Evolutionary conservation across 2,888 invertebrate species (phyloP), one percentile per base, ranked within the genome.

Genomic region (Campoplex capitator): DNA sequence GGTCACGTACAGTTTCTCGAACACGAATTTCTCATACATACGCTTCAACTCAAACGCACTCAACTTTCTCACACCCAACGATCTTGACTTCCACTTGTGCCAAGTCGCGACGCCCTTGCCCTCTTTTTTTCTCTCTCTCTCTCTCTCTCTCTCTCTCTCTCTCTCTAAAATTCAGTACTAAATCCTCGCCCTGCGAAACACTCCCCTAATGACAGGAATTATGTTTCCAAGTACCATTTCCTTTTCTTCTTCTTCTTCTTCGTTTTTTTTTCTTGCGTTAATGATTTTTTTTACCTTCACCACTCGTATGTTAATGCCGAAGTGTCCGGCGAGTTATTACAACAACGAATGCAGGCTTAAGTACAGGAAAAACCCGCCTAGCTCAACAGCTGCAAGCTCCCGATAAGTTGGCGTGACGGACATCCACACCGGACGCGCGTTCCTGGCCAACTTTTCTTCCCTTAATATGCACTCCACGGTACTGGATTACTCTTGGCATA

Each of bases 361-460:
- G 51, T 13, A 76, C 7, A 70, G 23, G 56, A 56, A 70, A 67
- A 65, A 45, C 7, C 23, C 65, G 51, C 16, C 65, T 62, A 42
- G 18, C 35, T 73, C 77, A 74, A 81, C 85, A 82, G 77, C 73
- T 77, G 76, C 80, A 45, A 67, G 65, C 65, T 67, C 18, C 42
- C 54, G 67, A 68, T 73, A 71, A 45, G 51, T 54, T 75, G 71
- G 87, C 87, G 84, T 84, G 87, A 84, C 82, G 82, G 32, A 71
- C 75, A n/a, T 75, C 48, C 70, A 51, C 78, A 84, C 82, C 84
- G 87, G 87, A 84, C 84, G 87, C 84, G 84, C 75, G 51, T 48
- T 32, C 35, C 68, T 28, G 67, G n/a, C 71, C 65, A 62, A 70
- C 65, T 65, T 70, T 48, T 42, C 48, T n/a, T 13, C 58, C 16